These are phyloP conservation scores for Myanophis thanlyinensis DNA, from an alignment of 2,113 vertebrate genomes.

Conservation along the genomic window DNA sequence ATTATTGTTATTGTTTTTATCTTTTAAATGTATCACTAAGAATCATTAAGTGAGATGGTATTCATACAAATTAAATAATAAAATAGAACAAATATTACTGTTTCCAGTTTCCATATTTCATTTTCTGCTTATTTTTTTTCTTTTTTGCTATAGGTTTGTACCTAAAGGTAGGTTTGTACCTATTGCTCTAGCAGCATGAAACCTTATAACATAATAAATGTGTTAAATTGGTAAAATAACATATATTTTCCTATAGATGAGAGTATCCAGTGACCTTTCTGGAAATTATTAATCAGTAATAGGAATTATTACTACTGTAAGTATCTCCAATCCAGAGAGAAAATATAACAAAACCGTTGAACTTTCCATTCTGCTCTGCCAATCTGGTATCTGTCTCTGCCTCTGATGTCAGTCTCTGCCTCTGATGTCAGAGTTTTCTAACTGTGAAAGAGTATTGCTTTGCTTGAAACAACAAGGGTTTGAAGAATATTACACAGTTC, in stretches of 20 bases:
- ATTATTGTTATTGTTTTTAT: not conserved
- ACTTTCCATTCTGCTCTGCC: not conserved
- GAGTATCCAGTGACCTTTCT: not conserved
- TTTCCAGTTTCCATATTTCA: not conserved
- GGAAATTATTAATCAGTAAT: not conserved
- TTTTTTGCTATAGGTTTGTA: not conserved
- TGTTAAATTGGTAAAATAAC: not conserved
- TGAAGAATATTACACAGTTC: not conserved
- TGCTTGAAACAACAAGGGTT: not conserved
- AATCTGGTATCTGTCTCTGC: not conserved
- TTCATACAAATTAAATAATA: not conserved
- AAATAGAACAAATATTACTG: not conserved
- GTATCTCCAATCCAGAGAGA: not conserved
- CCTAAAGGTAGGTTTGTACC: not conserved
- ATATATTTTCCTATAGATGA: not conserved
- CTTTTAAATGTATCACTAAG: not conserved
- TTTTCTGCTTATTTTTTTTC: not conserved
- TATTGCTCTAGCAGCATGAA: not conserved
- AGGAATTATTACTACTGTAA: not conserved
- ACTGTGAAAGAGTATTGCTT: not conserved
- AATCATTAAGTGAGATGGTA: not conserved
- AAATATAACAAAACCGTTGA: not conserved
- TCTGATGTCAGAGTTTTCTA: not conserved
- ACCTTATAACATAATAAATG: not conserved
- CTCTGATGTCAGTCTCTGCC: too few relatives aligned